Base-by-base conservation (phyloP, 2,113 vertebrate genomes). In the Carassius gibelio region DNA sequence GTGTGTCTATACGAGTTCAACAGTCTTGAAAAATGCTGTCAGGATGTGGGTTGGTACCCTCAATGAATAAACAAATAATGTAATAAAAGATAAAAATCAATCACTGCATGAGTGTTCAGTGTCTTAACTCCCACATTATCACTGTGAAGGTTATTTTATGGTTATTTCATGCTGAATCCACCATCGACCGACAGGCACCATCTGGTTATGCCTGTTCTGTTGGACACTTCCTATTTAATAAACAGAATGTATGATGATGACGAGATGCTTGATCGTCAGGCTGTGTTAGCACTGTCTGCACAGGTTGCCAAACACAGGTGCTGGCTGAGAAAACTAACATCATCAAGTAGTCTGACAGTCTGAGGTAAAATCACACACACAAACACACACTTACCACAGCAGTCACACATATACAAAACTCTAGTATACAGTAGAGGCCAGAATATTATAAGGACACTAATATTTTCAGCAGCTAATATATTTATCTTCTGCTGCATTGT, bases 201-300 rank as follows among this genome's bases (percentile, higher is more conserved):
- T 69, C 82, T 84, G 75, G 76, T 81, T 62, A 34, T 81, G 62
- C 36, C 59, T 80, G 77, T 64, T 80, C 59, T 80, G 62, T 81
- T 68, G 79, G 42, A 81, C 45, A 23, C 61, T 55, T 78, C 50
- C 86, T 57, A 48, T 87, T 87, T 87, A 87, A 87, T 84, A 87
- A 87, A 84, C 45, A 84, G 82, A 69, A 84, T 84, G 83, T 84
- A 84, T 84, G 86, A 87, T 84, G 36, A 87, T 81, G 61, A 69
- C 45, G 59, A 66, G 23, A 5, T 81, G 79, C 62, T n/a, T 71
- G 77, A 79, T 36, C 69, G 59, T 78, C 72, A 62, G n/a, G 68
- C 68, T 64, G n/a, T 50, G 82, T 80, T 74, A 71, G 68, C 9
- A 13, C 30, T 79, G 75, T 84, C 48, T 68, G 36, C 15, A 83